phyloP scores from a whole-genome alignment of 1,140 invertebrate genomes.

The Caligus rogercresseyi region DNA sequence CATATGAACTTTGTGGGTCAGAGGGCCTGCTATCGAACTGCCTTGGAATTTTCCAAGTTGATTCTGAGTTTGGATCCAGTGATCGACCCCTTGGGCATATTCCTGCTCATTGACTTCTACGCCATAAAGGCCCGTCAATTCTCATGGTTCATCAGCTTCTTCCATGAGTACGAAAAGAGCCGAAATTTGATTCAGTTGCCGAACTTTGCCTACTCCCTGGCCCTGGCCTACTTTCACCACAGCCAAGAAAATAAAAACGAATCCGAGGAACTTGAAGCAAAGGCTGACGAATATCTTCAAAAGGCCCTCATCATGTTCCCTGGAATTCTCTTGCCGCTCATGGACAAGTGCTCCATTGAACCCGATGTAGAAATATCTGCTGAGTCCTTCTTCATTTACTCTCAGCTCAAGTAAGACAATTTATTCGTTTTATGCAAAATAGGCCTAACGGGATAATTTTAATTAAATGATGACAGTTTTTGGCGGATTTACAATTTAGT shows the following conservation, averaged over 20 bases:
- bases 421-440: constrained; percentile 7
- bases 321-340: constrained; percentile 45
- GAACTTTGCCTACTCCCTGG: constrained; percentile 68
- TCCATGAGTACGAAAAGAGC: constrained; percentile 22
- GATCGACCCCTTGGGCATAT: constrained; percentile 57
- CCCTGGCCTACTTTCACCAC: constrained; percentile 50
- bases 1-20: constrained; percentile 61
- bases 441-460: no score
- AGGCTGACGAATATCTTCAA: constrained; percentile 45
- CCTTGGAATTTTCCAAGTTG: constrained; percentile 57
- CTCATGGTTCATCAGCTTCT: constrained; percentile 53
- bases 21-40: constrained; percentile 49
- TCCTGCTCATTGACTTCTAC: constrained; percentile 69
- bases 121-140: constrained; percentile 61
- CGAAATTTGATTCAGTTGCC: constrained; percentile 50
- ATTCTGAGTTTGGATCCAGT: constrained; percentile 59
- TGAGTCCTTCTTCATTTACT: constrained; percentile 32
- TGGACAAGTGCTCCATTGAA: constrained; percentile 57
- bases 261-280: constrained; percentile 10
- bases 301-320: constrained; percentile 69
- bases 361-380: constrained; percentile 42
- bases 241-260: constrained; percentile 11
- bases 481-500: no score
- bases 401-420: constrained; percentile 19
- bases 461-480: no score